Percentiles rank a stretch among this genome's conserved stretches.
Evolutionary conservation across 1,140 invertebrate genomes (phyloP).

Genomic region (Ips nitidus): DNA sequence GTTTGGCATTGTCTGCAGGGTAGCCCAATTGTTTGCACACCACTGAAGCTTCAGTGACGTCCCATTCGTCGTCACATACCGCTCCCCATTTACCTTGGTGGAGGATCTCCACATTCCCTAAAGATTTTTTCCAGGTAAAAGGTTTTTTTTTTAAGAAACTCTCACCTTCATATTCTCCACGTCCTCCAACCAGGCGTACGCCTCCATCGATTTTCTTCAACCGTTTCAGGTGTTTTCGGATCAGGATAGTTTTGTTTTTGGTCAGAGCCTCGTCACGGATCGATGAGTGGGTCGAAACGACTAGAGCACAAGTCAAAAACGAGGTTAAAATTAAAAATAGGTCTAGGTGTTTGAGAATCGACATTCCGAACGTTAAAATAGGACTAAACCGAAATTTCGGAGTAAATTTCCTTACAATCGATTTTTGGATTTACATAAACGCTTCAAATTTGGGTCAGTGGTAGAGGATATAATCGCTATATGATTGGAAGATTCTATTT

Average conservation of each 20-base stretch:
- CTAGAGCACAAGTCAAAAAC: background rate
- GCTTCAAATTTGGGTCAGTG: constrained; percentile 9
- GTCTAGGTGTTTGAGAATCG: constrained; percentile 16
- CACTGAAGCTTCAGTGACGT: constrained; percentile 75
- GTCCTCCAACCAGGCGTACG: constrained; percentile 67
- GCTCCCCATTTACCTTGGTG: constrained; percentile 85
- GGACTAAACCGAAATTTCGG: constrained; percentile 6
- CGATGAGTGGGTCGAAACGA: background rate
- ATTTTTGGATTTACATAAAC: no score
- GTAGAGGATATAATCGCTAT: background rate
- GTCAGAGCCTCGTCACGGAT: constrained; percentile 1
- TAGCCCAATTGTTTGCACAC: constrained; percentile 81
- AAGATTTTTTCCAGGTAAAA: background rate
- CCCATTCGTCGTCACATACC: constrained; percentile 93
- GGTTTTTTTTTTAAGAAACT: background rate
- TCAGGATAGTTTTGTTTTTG: constrained; percentile 39
- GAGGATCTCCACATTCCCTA: constrained; percentile 87
- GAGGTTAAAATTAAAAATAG: constrained; percentile 16
- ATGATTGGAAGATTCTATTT: no score
- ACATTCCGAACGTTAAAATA: constrained; percentile 9
- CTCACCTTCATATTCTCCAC: constrained; percentile 68
- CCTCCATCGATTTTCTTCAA: constrained; percentile 72
- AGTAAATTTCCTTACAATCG: background rate
- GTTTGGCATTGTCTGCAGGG: constrained; percentile 51
- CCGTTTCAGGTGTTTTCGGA: constrained; percentile 60